Evolutionary conservation across 1,140 invertebrate species (phyloP), one percentile per base, ranked within the genome.

Genomic region (Drosophila lacertosa): DNA sequence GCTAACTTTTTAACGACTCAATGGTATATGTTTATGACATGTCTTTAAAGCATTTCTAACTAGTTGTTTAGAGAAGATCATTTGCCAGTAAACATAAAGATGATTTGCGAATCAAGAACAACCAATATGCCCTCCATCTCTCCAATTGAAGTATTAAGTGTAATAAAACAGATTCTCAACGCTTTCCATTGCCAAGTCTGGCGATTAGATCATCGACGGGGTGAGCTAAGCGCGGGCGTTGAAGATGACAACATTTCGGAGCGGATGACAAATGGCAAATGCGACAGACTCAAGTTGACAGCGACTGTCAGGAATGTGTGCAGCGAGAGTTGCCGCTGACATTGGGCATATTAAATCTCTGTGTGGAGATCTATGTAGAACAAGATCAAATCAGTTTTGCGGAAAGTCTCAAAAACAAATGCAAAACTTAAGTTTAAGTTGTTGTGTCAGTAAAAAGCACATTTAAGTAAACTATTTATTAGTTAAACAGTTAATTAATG

Each of bases 221-320:
- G 42, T 75, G 77, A 79, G 71, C 66, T 75, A 75, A 79, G 77
- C 77, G 76, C 63, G 69, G 76, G 77, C 77, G 71, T 70, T 40
- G 40, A 33, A 55, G 24, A 33, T 50, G 66, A 68, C 53, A 35
- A 20, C 54, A 53, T 33, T 47, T 22, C 10, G 29, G 45, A 33
- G 9, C 39, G n/a, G 18, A 63, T 63, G 42, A 63, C 59, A 63
- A 64, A 64, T 63, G 42, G 54, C 59, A 63, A 64, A 64, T 48
- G 22, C 26, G 22, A 26, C 10, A 53, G n/a, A 22, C 22, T 22
- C 18, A 20, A 64, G 59, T 48, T 69, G 48, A 48, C 59, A 68
- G 29, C 16, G 11, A 22, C 24, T 20, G 39, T 44, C 9, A n/a
- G 22, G 54, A 39, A 47, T 22, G 10, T 24, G 18, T 6, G 24